Evolutionary conservation across 1,140 invertebrate genomes (phyloP).

Genomic region (Drosophila grimshawi): DNA sequence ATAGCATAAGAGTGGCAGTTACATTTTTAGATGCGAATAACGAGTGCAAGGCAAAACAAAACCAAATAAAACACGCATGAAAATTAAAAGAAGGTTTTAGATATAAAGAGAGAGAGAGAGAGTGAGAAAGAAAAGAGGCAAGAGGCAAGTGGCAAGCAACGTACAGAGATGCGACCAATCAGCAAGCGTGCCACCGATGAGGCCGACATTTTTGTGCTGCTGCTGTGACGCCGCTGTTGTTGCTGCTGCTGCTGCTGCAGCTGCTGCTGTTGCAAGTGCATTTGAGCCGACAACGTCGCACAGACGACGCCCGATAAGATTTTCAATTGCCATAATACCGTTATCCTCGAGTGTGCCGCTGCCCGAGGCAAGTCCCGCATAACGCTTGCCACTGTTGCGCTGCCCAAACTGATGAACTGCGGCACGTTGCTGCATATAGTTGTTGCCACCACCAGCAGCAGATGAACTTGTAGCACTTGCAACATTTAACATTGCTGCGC

Average conservation of each 20-base stretch:
- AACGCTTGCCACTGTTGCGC: conserved; percentile 69
- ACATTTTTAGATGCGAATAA: conserved; percentile 2
- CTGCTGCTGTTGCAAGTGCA: conserved; percentile 67
- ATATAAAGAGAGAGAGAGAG: conserved; percentile 36
- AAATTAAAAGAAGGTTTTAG: conserved; percentile 42
- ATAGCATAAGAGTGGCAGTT: conserved; percentile 10
- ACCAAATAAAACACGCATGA: conserved; percentile 26
- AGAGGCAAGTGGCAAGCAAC: conserved; percentile 69
- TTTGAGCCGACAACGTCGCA: conserved; percentile 76
- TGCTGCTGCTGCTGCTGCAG: conserved; percentile 47
- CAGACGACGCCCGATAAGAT: conserved; percentile 82
- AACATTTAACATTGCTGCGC: conserved; percentile 34
- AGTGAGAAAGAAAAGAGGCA: not conserved
- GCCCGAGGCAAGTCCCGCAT: conserved; percentile 57
- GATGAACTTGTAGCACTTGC: not conserved
- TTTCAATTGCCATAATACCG: conserved; percentile 84
- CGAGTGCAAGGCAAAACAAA: conserved; percentile 1
- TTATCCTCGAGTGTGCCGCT: conserved; percentile 74
- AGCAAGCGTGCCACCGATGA: conserved; percentile 73
- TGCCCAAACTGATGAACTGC: conserved; percentile 50
- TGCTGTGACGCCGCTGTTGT: conserved; percentile 18
- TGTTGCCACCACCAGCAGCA: not conserved
- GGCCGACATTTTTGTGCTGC: conserved; percentile 78
- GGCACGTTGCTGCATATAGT: conserved; percentile 12
- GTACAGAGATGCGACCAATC: conserved; percentile 84